These are phyloP conservation scores for Marcusenius ussheri DNA, from an alignment of 2,113 vertebrate genomes.

Conservation along the genomic window DNA sequence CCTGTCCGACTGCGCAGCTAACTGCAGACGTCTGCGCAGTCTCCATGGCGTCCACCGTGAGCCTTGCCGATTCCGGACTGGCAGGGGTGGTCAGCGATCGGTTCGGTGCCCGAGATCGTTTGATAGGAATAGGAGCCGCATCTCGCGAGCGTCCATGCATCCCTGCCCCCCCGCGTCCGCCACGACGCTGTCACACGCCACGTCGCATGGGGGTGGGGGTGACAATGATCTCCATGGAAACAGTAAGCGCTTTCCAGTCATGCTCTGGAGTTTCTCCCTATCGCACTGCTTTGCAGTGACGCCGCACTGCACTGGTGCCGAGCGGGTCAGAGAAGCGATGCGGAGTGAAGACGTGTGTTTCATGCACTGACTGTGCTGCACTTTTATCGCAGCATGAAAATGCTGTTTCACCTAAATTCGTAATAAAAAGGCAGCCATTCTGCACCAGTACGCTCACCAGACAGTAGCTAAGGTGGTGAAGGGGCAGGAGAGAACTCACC, in stretches of 20 bases:
- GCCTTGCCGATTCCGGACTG: background rate
- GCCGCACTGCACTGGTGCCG: background rate
- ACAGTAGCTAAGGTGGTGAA: background rate
- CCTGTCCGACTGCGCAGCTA: background rate
- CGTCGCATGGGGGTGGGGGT: slow-evolving; percentile 23
- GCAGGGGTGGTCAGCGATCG: background rate
- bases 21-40: slow-evolving; percentile 16
- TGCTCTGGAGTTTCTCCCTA: slow-evolving; percentile 37
- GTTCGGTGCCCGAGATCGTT: background rate
- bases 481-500: background rate
- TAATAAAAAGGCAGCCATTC: background rate
- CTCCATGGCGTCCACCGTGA: slow-evolving; percentile 1
- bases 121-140: background rate
- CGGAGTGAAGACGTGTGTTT: background rate
- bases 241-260: slow-evolving; percentile 40
- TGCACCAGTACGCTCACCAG: background rate
- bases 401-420: background rate
- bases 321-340: background rate
- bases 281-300: slow-evolving; percentile 32
- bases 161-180: background rate
- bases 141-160: background rate
- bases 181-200: slow-evolving; percentile 17
- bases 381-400: background rate
- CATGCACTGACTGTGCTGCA: background rate
- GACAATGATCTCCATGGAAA: slow-evolving; percentile 47